Evolutionary conservation across 1,140 invertebrate genomes (phyloP), one percentile per base, ranked within the genome.

Genomic region (Antheraea pernyi): DNA sequence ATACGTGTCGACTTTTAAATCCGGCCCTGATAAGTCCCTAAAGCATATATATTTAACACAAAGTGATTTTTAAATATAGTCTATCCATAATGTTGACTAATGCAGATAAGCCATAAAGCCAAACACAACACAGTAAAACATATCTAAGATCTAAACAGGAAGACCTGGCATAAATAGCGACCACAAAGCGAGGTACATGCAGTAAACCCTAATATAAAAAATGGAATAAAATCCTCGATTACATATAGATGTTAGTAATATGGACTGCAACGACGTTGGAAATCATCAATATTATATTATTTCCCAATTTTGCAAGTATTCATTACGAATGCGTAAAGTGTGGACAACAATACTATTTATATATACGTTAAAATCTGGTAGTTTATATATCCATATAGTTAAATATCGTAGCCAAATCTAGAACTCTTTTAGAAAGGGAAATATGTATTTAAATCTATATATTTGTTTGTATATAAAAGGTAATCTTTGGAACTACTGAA

Each of bases 131-230:
- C 13, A 53, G 19, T 19, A 37, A 65, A 48, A 65, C 39, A 61
- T 68, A 70, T 74, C 68, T 75, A 80, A 70, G 67, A 63, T 75
- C 67, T 79, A 78, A 72, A 80, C 63, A 70, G 79, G 81, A 82
- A 84, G 78, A 85, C 77, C 68, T 77, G 80, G 82, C 81, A 84
- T 84, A 37, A 76, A 86, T 79, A 82, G 74, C 74, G 75, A 81
- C 77, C 76, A 80, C 77, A 74, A 85, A 85, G 83, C 83, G 74
- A 79, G 78, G 76, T 73, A 77, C 73, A 76, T 39, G 58, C 53
- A 37, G 22, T 53, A 30, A 36, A 16, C 16, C 13, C 16, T 53
- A 53, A 53, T 53, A 13, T 6, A 16, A 53, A n/a, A n/a, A 53
- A 53, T 53, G 46, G 11, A n/a, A n/a, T 13, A 53, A 53, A 53